Conservation (phyloP, 2,797 vertebrate species). For the Esox lucius region DNA sequence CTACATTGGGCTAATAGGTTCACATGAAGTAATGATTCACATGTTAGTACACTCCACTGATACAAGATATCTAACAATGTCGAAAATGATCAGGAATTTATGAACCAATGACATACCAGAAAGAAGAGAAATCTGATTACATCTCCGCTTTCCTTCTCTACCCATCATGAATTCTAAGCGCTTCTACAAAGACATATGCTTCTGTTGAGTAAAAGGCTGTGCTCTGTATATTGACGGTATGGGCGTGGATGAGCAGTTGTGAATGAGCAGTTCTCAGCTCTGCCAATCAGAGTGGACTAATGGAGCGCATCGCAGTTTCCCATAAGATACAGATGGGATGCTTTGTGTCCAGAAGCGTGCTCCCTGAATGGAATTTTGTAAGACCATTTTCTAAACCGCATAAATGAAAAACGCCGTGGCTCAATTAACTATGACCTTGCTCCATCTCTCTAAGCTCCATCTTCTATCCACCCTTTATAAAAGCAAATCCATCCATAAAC, state of each 20-base stretch:
- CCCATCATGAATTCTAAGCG: background rate
- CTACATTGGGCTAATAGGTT: background rate
- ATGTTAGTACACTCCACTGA: background rate
- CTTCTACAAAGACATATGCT: background rate
- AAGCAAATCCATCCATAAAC: background rate
- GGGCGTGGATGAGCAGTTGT: background rate
- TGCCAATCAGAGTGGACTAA: slow-evolving; percentile 4
- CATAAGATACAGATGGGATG: slow-evolving; percentile 3
- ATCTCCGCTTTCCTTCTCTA: background rate
- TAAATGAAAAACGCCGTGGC: slow-evolving; percentile 13
- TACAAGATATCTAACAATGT: background rate
- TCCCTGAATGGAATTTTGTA: background rate
- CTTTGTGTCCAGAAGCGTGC: slow-evolving; percentile 12
- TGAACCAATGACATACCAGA: background rate
- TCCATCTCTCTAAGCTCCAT: background rate
- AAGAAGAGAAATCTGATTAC: background rate
- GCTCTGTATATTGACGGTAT: slow-evolving; percentile 2
- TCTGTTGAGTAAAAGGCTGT: background rate
- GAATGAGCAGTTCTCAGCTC: slow-evolving; percentile 18
- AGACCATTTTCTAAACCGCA: background rate
- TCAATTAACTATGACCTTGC: slow-evolving; percentile 3
- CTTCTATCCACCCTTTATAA: background rate
- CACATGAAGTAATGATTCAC: background rate
- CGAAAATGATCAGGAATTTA: no score
- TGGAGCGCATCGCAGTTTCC: slow-evolving; percentile 10